phyloP scores from a whole-genome alignment of 2,888 invertebrate species.

The Atrina japonica region DNA sequence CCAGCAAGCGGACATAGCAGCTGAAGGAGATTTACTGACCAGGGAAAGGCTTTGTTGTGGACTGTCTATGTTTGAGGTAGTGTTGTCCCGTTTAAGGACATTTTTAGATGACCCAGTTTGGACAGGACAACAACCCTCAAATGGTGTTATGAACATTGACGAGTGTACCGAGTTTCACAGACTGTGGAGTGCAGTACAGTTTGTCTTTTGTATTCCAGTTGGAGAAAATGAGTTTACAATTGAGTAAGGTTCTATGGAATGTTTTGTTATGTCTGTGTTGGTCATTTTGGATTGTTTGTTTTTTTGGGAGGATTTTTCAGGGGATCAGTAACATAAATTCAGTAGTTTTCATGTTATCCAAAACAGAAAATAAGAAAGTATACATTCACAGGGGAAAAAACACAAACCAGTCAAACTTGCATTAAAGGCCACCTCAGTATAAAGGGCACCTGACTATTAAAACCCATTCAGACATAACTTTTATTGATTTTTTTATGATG shows the following conservation, averaged over 20 bases:
- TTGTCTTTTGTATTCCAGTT: constrained; percentile 98
- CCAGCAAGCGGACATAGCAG: constrained; percentile 95
- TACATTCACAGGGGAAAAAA: too few species aligned
- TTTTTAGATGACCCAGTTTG: constrained; percentile 88
- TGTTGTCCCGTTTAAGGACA: constrained; percentile 91
- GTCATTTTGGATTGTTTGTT: constrained; percentile 85
- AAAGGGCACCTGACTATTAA: too few species aligned
- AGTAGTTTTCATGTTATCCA: too few species aligned
- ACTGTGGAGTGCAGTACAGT: constrained; percentile 98
- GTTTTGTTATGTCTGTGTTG: constrained; percentile 83
- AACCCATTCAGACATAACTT: too few species aligned
- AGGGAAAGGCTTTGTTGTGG: constrained; percentile 98
- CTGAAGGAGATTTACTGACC: constrained; percentile 97
- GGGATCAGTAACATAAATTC: too few species aligned
- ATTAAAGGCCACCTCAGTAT: too few species aligned
- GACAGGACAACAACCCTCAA: constrained; percentile 90
- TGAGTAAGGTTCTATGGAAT: constrained; percentile 86
- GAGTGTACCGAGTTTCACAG: constrained; percentile 97
- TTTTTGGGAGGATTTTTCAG: too few species aligned
- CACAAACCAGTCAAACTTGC: too few species aligned
- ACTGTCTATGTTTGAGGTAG: constrained; percentile 97
- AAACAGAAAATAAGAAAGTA: too few species aligned
- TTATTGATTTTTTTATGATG: too few species aligned
- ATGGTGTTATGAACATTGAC: constrained; percentile 97
- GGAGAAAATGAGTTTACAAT: constrained; percentile 98